These are phyloP conservation scores for Echinometra lucunter DNA, from an alignment of 53 echinoderm and acorn worm species.

Conservation along the genomic window DNA sequence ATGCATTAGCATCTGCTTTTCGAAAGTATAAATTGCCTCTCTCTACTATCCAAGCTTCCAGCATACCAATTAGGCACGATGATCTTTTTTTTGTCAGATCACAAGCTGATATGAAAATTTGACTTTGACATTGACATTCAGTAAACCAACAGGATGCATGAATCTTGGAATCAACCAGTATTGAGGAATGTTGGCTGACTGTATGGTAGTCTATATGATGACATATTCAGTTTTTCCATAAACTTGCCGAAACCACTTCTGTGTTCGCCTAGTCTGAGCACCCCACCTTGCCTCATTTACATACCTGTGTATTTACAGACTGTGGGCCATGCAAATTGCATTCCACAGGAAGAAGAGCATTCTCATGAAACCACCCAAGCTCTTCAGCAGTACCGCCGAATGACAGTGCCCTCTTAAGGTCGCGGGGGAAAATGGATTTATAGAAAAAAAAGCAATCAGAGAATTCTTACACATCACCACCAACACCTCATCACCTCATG, in stretches of 20 bases:
- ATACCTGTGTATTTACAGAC: slow-evolving; percentile 62
- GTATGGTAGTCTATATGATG: background rate
- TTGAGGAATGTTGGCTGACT: background rate
- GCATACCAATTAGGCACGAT: background rate
- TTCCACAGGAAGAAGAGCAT: slow-evolving; percentile 72
- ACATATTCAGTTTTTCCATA: background rate
- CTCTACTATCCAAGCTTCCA: background rate
- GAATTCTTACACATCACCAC: slow-evolving; percentile 46
- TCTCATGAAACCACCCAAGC: slow-evolving; percentile 71
- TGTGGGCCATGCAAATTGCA: slow-evolving; percentile 68
- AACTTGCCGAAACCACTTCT: slow-evolving; percentile 9
- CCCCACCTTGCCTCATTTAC: slow-evolving; percentile 38
- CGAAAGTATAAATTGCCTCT: background rate
- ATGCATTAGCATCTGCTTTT: background rate
- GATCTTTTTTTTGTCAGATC: background rate
- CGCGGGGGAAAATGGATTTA: slow-evolving; percentile 40
- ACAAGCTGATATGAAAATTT: background rate
- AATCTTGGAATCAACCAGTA: background rate
- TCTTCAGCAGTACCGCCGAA: slow-evolving; percentile 58
- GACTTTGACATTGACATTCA: background rate
- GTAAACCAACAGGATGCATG: background rate
- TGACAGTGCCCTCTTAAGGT: slow-evolving; percentile 46
- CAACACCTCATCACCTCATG: background rate
- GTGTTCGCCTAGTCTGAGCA: background rate
- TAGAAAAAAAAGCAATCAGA: background rate